These are phyloP conservation scores for Coelopa pilipes DNA, from an alignment of 2,888 invertebrate species.

Conservation along the genomic window DNA sequence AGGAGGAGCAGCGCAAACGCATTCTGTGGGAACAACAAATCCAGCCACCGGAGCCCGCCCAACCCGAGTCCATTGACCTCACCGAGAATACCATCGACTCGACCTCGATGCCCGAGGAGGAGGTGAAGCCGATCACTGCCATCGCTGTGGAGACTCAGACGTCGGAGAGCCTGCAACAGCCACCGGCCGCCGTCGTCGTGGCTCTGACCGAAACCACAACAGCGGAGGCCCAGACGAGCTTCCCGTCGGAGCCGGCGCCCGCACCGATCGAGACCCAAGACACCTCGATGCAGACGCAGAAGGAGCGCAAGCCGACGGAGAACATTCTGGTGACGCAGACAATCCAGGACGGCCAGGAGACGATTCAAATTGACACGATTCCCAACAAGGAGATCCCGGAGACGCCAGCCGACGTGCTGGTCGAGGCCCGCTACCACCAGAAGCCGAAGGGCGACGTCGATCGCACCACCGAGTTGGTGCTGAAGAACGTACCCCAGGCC, in stretches of 20 bases:
- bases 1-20: conserved; percentile 55
- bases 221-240: conserved; percentile 74
- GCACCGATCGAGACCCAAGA: conserved; percentile 55
- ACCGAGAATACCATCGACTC: conserved; percentile 73
- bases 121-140: conserved; percentile 63
- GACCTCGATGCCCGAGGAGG: conserved; percentile 77
- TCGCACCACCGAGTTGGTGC: conserved; percentile 76
- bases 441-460: conserved; percentile 68
- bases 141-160: conserved; percentile 75
- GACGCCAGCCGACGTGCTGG: conserved; percentile 72
- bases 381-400: conserved; percentile 70
- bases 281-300: conserved; percentile 62
- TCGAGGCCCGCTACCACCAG: conserved; percentile 78
- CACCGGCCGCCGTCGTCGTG: conserved; percentile 66
- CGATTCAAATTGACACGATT: conserved; percentile 77
- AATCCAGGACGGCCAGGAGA: conserved; percentile 74
- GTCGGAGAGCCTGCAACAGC: conserved; percentile 69
- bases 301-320: conserved; percentile 70
- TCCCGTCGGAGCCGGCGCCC: conserved; percentile 53
- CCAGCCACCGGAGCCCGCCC: conserved; percentile 40
- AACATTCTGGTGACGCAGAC: conserved; percentile 76
- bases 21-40: conserved; percentile 57
- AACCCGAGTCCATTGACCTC: conserved; percentile 59
- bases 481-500: conserved; percentile 78
- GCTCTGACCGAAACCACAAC: conserved; percentile 54